phyloP scores from a whole-genome alignment of 2,888 invertebrate species.

The Eupithecia insigniata region DNA sequence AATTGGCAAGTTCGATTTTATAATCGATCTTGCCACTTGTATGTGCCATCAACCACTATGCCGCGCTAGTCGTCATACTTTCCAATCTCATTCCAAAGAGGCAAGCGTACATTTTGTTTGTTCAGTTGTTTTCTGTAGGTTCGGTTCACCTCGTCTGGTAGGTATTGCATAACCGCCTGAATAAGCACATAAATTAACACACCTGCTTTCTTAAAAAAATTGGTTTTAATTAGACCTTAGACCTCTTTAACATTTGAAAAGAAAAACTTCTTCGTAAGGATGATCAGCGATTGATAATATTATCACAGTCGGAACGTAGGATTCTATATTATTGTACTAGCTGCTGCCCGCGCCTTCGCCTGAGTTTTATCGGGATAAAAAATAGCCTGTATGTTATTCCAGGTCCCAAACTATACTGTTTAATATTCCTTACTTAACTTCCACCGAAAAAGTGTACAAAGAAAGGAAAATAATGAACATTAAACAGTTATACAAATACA shows the following conservation, averaged over 20 bases:
- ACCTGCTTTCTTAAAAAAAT: neutral
- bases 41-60: neutral
- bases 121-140: constrained; percentile 36
- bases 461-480: too few relatives aligned
- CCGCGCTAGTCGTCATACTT: neutral
- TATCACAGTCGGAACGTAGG: too few relatives aligned
- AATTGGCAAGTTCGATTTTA: too few relatives aligned
- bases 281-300: too few relatives aligned
- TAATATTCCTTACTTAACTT: too few relatives aligned
- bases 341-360: too few relatives aligned
- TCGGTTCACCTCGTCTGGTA: constrained; percentile 26
- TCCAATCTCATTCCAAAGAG: constrained; percentile 9
- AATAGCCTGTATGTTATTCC: too few relatives aligned
- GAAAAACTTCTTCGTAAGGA: neutral
- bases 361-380: too few relatives aligned
- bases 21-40: neutral
- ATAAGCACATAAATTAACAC: constrained; percentile 4
- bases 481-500: too few relatives aligned
- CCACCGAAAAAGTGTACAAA: too few relatives aligned
- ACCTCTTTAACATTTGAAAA: neutral
- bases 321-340: too few relatives aligned
- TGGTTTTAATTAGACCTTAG: neutral
- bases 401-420: too few relatives aligned
- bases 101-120: constrained; percentile 37
- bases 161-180: constrained; percentile 14